Percentiles rank a stretch among this genome's conserved stretches.
Conservation (phyloP, 2,113 vertebrate genomes). For the Hylia prasina region DNA sequence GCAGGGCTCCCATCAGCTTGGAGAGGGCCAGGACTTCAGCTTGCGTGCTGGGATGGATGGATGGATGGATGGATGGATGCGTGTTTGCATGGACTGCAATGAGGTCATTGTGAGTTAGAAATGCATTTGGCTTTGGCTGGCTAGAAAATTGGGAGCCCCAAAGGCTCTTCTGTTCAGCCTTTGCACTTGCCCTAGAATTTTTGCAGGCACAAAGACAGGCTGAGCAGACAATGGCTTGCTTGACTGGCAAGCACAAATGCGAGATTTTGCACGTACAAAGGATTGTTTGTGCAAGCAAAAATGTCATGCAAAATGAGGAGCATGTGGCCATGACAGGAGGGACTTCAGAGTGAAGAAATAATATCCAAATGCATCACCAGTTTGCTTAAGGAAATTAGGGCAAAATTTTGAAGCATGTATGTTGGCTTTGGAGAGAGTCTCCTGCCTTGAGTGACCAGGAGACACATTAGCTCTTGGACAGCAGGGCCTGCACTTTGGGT, state of each 20-base stretch:
- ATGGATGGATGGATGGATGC: background rate
- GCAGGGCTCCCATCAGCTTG: background rate
- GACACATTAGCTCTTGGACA: background rate
- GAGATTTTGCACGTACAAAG: constrained; percentile 34
- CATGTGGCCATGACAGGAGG: constrained; percentile 3
- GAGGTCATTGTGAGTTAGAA: background rate
- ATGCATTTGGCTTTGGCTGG: background rate
- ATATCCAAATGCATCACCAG: background rate
- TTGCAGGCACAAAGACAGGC: constrained; percentile 18
- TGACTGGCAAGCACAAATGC: constrained; percentile 41
- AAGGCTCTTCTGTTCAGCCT: constrained; percentile 26
- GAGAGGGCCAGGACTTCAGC: background rate
- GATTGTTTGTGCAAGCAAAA: constrained; percentile 38
- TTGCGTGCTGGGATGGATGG: background rate
- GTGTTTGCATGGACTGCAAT: background rate
- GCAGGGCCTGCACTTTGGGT: background rate
- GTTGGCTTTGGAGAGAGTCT: background rate
- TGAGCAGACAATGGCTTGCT: constrained; percentile 14
- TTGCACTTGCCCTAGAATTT: constrained; percentile 55
- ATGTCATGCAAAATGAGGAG: constrained; percentile 35
- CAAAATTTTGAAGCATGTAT: background rate
- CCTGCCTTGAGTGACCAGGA: background rate
- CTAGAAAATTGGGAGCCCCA: background rate
- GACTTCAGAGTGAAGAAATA: constrained; percentile 4
- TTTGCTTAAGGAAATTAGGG: constrained; percentile 3